Evolutionary conservation across 2,113 vertebrate species (phyloP), one percentile per base, ranked within the genome.

Genomic region (Pungitius pungitius): DNA sequence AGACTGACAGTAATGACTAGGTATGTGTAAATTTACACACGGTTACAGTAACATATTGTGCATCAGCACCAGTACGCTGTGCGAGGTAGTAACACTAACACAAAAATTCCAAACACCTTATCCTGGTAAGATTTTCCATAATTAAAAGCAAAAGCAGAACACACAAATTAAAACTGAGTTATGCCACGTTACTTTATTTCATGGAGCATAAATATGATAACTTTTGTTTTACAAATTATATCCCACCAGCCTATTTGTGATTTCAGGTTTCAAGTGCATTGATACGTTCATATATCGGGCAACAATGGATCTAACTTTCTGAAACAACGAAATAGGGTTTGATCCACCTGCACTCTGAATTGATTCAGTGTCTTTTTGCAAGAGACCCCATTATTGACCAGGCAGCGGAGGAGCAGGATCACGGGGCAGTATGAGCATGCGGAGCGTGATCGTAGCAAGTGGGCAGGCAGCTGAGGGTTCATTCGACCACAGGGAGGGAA

Each of bases 401-500:
- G 69, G 57, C 68, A 27, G 55, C 56, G 49, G 66, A 59, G 47
- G 59, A 56, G 26, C 55, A 30, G 42, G 62, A 56, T 43, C 68
- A 51, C 7, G 40, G 43, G 42, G 63, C 24, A 56, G 40, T n/a
- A 33, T 56, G 72, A 73, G 60, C 68, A 73, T 52, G 63, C 62
- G 49, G 68, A 74, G 63, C 68, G 65, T 74, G 81, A 80, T 69
- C 69, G 68, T 69, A 62, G 40, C 55, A 75, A 59, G 77, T 47
- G 57, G 8, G 24, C 27, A 62, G 55, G 76, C 45, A 63, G 64
- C 69, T 52, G 22, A 49, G 73, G 67, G 69, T 69, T 89, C 55
- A 75, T 78, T 80, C 73, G 80, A 82, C 57, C 63, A 62, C 45
- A n/a, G 26, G 69, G 69, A 68, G 47, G 56, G 56, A 85, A 74